These are phyloP conservation scores for Synanthedon formicaeformis DNA, from an alignment of 2,888 invertebrate species.

Conservation along the genomic window DNA sequence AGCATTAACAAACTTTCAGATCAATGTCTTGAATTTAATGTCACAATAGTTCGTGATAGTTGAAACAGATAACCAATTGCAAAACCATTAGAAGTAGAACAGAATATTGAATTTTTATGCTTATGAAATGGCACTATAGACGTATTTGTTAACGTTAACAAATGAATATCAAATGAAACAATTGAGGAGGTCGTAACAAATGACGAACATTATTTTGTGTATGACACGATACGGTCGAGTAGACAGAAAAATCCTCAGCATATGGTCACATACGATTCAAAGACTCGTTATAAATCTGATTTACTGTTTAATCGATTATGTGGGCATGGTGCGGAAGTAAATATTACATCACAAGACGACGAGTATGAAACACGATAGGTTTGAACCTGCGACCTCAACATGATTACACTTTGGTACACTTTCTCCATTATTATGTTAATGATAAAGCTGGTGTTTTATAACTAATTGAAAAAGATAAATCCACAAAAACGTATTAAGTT, in stretches of 20 bases:
- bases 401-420: slow-evolving; percentile 14
- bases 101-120: too few species aligned
- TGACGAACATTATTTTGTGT: not conserved
- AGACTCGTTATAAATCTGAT: not conserved
- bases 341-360: not conserved
- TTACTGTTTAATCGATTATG: not conserved
- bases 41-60: slow-evolving; percentile 1
- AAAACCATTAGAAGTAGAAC: not conserved
- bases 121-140: too few species aligned
- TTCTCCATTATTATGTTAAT: slow-evolving; percentile 9
- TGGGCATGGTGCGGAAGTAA: not conserved
- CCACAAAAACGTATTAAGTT: too few species aligned
- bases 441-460: too few species aligned
- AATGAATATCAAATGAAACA: too few species aligned
- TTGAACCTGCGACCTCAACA: slow-evolving; percentile 26
- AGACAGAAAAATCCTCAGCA: not conserved
- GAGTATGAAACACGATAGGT: slow-evolving; percentile 6
- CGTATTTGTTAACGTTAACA: too few species aligned
- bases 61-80: not conserved
- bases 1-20: not conserved
- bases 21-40: not conserved
- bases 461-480: too few species aligned
- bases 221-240: not conserved
- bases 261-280: not conserved
- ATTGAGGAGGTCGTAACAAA: not conserved